Evolutionary conservation across 2,113 vertebrate species (phyloP), one percentile per base, ranked within the genome.

Genomic region (Anas platyrhynchos): DNA sequence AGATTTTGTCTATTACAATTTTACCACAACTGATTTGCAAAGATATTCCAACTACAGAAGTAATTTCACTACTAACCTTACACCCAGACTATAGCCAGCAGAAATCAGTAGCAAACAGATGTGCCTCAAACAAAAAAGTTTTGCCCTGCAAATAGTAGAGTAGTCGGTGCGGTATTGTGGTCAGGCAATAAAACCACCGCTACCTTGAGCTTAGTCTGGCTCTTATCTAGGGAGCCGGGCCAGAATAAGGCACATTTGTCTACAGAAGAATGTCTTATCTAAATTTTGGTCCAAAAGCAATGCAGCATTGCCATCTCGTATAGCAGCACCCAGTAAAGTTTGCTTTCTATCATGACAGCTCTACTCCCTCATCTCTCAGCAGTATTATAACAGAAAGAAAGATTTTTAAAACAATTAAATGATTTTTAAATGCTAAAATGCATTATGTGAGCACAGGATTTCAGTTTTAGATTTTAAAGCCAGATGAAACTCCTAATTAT

Each of bases 231-330:
- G 9, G n/a, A 63, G 56, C 56, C 66, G 41, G 20, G 8, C 11
- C 66, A 84, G 34, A 61, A 18, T 0, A 5, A 44, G 34, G 22
- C 21, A 29, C 6, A 9, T 8, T 6, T 13, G 22, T 31, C 65
- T 20, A 34, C 68, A 36, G 25, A 52, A 36, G 36, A 50, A 41
- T 27, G 41, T 14, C 31, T 4, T 0, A 5, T 1, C 6, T 15
- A 29, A 63, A 59, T 7, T 2, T 23, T 2, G 38, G 12, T 26
- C 55, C 55, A 58, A 11, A 15, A 56, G 72, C 48, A 50, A 13
- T 1, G 15, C 43, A 48, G 41, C 43, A 14, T 6, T 14, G 7
- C 13, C 11, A 12, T 16, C 44, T 61, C 14, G 0, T 3, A 10
- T 1, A 9, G 61, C 82, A 78, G 61, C 61, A 63, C 46, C 34